Evolutionary conservation across 2,113 vertebrate genomes (phyloP).

Genomic region (Amazona guildingii): DNA sequence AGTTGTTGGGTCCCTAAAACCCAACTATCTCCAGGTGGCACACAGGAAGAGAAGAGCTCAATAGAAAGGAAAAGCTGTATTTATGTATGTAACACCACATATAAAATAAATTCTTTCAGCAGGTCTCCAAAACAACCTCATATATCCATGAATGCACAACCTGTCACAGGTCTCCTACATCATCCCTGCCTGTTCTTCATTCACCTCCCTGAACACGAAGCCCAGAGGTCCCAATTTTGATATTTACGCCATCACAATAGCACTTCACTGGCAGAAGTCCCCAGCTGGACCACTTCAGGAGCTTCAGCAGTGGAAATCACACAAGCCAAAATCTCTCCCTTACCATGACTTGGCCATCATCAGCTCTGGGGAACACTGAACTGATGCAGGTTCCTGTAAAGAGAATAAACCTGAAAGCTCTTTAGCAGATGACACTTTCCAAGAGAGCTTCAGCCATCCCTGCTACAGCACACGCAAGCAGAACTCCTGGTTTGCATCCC

Average conservation of each 20-base stretch:
- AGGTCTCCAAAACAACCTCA: background rate
- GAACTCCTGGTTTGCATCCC: background rate
- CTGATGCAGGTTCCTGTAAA: background rate
- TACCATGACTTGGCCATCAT: background rate
- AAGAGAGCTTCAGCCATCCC: background rate
- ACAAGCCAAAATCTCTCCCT: background rate
- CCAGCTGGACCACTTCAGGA: background rate
- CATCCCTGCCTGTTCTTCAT: background rate
- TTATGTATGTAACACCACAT: background rate
- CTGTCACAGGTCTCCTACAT: background rate
- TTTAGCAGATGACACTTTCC: background rate
- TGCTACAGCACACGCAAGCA: accelerated
- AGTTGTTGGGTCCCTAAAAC: background rate
- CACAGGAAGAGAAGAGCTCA: background rate
- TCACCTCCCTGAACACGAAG: background rate
- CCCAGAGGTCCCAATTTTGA: background rate
- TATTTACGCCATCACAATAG: background rate
- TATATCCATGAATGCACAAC: background rate
- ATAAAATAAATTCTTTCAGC: background rate
- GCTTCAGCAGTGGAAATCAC: background rate
- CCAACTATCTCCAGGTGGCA: background rate
- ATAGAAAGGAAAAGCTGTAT: background rate
- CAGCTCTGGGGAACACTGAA: background rate
- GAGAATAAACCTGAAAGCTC: background rate
- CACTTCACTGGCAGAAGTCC: background rate